A percentile compares a stretch with the other conserved stretches of the same genome.
phyloP scores from a whole-genome alignment of 2,888 invertebrate species.

The Drosophila fulvimacula region DNA sequence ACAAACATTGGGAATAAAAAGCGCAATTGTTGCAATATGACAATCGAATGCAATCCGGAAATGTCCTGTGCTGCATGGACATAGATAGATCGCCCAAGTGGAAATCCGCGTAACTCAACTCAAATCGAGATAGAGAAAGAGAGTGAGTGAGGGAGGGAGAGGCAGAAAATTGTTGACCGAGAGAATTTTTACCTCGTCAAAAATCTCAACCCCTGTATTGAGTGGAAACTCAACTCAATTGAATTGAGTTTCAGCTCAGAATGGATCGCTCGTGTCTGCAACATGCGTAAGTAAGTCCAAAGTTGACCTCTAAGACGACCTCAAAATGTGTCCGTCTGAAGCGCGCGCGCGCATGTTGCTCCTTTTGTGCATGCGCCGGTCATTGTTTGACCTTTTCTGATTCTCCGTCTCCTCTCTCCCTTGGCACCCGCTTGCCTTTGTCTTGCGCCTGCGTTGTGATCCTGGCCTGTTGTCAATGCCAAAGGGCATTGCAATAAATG shows the following conservation, averaged over 20 bases:
- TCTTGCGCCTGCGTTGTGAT: conserved; percentile 36
- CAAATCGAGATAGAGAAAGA: conserved; percentile 12
- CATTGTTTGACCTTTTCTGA: conserved; percentile 74
- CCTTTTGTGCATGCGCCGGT: conserved; percentile 52
- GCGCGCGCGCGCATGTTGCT: conserved; percentile 86
- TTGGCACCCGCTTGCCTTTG: conserved; percentile 64
- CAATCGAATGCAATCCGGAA: conserved; percentile 80
- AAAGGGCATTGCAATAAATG: conserved; percentile 73
- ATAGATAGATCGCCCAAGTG: conserved; percentile 69
- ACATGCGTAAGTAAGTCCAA: conserved; percentile 49
- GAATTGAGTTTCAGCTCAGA: conserved; percentile 15
- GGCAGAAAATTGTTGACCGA: neutral
- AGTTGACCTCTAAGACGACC: conserved; percentile 80
- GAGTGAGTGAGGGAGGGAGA: too few species aligned
- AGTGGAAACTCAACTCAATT: conserved; percentile 20
- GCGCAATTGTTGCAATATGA: conserved; percentile 70
- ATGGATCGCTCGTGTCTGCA: conserved; percentile 15
- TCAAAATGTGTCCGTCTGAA: conserved; percentile 89
- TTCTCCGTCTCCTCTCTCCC: conserved; percentile 20
- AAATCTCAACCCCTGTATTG: conserved; percentile 32
- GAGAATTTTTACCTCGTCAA: neutral
- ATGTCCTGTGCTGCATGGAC: conserved; percentile 74
- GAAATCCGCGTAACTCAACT: conserved; percentile 23
- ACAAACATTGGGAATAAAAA: conserved; percentile 57
- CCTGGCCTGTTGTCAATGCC: conserved; percentile 63